These are phyloP conservation scores for Lepidurus packardi DNA, from an alignment of 1,140 invertebrate genomes.

Conservation along the genomic window DNA sequence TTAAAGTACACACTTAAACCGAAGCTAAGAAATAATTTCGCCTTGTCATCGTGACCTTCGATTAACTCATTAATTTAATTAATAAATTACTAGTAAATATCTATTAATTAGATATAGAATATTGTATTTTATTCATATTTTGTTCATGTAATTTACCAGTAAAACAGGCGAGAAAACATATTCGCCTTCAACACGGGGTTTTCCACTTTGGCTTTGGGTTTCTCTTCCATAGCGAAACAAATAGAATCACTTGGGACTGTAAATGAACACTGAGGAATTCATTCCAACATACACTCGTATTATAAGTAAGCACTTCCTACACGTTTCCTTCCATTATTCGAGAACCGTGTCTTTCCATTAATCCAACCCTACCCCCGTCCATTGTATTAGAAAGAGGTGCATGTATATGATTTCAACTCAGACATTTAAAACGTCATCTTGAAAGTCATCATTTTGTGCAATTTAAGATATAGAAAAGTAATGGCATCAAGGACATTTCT, in stretches of 20 bases:
- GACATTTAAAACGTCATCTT: too few relatives aligned
- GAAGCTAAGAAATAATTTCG: too few relatives aligned
- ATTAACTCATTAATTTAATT: neutral
- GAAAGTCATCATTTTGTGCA: too few relatives aligned
- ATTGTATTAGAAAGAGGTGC: neutral
- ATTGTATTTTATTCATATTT: neutral
- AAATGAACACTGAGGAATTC: neutral
- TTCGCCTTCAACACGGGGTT: slow-evolving; percentile 24
- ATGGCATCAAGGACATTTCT: too few relatives aligned
- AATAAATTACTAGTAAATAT: neutral
- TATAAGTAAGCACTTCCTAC: neutral
- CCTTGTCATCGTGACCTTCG: too few relatives aligned
- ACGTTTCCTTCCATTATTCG: neutral
- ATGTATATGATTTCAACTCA: too few relatives aligned
- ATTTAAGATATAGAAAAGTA: too few relatives aligned
- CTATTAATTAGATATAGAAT: neutral
- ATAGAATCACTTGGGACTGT: neutral
- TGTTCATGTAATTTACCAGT: neutral
- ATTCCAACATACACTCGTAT: neutral
- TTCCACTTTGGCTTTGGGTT: slow-evolving; percentile 20
- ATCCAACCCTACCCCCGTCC: slow-evolving; percentile 16
- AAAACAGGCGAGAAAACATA: neutral
- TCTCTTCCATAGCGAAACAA: slow-evolving; percentile 13
- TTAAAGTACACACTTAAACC: too few relatives aligned
- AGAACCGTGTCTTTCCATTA: neutral